A percentile compares a stretch with the other conserved stretches of the same genome.
Evolutionary conservation across 2,113 vertebrate species (phyloP).

Genomic region (Oxyura jamaicensis): DNA sequence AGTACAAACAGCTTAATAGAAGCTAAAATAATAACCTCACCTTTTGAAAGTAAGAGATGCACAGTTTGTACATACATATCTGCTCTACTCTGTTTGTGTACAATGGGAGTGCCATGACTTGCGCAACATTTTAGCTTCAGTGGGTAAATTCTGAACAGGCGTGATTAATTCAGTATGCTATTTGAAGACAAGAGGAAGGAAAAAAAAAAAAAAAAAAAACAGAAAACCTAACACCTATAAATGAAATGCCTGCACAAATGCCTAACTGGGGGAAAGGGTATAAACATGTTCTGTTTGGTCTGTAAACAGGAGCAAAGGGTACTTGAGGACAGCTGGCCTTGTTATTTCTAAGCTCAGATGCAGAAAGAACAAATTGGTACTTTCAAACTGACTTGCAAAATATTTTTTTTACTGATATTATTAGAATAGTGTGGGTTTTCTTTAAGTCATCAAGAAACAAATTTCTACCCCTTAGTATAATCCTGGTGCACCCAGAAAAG

Average conservation of each 20-base stretch:
- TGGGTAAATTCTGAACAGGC: background rate
- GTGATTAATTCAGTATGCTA: background rate
- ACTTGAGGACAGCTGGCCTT: background rate
- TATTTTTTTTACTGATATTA: background rate
- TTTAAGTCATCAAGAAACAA: background rate
- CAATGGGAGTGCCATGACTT: background rate
- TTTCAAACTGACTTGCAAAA: background rate
- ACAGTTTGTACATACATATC: background rate
- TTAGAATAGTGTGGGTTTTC: background rate
- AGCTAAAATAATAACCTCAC: background rate
- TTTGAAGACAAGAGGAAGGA: background rate
- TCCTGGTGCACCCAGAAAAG: background rate
- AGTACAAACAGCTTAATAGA: background rate
- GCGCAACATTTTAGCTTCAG: background rate
- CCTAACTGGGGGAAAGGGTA: background rate
- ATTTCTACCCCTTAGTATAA: background rate
- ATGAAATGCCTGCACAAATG: background rate
- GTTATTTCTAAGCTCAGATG: background rate
- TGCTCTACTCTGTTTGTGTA: background rate
- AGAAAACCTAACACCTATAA: background rate
- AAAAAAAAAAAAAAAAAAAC: background rate
- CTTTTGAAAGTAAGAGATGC: background rate
- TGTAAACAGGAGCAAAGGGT: rapidly evolving
- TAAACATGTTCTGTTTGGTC: background rate
- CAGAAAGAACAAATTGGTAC: background rate